These are phyloP conservation scores for Lydus trimaculatus DNA, from an alignment of 2,888 invertebrate genomes.

Conservation along the genomic window DNA sequence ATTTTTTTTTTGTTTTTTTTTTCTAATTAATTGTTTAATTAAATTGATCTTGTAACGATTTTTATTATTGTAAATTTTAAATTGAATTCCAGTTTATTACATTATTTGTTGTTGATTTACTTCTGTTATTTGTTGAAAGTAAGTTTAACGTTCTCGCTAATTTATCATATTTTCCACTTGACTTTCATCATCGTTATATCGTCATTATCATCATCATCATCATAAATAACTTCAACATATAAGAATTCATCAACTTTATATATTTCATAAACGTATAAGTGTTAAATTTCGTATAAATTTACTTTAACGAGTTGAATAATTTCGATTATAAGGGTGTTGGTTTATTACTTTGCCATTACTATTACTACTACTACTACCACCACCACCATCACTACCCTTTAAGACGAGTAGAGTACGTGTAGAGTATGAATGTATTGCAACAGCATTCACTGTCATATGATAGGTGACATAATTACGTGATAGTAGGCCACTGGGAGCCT, in stretches of 20 bases:
- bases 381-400: not conserved
- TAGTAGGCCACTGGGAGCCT: conserved; percentile 61
- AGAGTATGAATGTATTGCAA: conserved; percentile 27
- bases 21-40: too few relatives aligned
- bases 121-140: not conserved
- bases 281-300: conserved; percentile 38
- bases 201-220: not conserved
- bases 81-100: not conserved
- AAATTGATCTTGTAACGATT: not conserved
- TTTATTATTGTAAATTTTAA: not conserved
- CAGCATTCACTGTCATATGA: conserved; percentile 54
- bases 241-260: not conserved
- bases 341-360: too few relatives aligned
- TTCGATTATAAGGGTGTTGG: conserved; percentile 21
- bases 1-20: too few relatives aligned
- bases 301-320: conserved; percentile 37
- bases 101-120: not conserved
- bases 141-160: conserved; percentile 7
- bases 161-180: conserved; percentile 6
- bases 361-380: conserved; percentile 18
- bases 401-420: not conserved
- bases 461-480: conserved; percentile 60
- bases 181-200: not conserved
- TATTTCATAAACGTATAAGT: conserved; percentile 12
- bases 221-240: not conserved